Conservation (phyloP, 2,888 invertebrate species). For the Drosophila kuntzei region DNA sequence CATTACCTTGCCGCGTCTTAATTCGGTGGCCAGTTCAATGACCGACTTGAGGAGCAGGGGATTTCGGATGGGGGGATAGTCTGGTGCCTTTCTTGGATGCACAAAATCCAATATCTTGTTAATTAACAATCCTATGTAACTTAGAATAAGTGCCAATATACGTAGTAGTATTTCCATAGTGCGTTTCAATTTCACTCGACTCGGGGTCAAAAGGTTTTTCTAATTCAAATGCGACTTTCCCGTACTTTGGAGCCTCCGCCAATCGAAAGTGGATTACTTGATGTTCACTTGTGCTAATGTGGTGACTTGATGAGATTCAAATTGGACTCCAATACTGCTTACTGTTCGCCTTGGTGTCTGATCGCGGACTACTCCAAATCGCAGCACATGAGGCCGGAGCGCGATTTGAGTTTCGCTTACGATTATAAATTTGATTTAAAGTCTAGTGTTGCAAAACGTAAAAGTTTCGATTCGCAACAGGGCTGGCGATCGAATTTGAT, state of each 20-base stretch:
- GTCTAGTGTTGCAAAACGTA: conserved; percentile 42
- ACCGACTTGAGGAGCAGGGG: conserved; percentile 71
- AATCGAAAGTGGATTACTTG: conserved; percentile 3
- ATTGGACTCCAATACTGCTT: neutral
- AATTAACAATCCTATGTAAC: conserved; percentile 57
- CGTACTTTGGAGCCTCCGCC: conserved; percentile 48
- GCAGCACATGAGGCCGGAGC: conserved; percentile 2
- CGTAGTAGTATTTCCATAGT: conserved; percentile 73
- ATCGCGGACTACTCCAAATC: conserved; percentile 43
- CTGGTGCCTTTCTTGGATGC: conserved; percentile 53
- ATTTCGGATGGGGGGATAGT: conserved; percentile 70
- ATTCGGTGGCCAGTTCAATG: conserved; percentile 63
- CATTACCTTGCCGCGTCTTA: conserved; percentile 73
- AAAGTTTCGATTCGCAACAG: conserved; percentile 8
- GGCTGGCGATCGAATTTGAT: conserved; percentile 18
- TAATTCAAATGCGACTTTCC: conserved; percentile 48
- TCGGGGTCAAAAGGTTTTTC: conserved; percentile 45
- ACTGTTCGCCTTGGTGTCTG: conserved; percentile 41
- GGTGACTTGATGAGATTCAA: neutral
- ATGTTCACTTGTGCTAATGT: conserved; percentile 10
- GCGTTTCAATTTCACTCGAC: neutral
- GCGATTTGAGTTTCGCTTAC: neutral
- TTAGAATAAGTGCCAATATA: conserved; percentile 60
- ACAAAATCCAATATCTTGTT: conserved; percentile 63
- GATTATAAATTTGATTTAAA: conserved; percentile 34